A percentile compares a stretch with the other conserved stretches of the same genome.
Evolutionary conservation across 2,113 vertebrate species (phyloP).

Genomic region (Gorsachius goisagi): DNA sequence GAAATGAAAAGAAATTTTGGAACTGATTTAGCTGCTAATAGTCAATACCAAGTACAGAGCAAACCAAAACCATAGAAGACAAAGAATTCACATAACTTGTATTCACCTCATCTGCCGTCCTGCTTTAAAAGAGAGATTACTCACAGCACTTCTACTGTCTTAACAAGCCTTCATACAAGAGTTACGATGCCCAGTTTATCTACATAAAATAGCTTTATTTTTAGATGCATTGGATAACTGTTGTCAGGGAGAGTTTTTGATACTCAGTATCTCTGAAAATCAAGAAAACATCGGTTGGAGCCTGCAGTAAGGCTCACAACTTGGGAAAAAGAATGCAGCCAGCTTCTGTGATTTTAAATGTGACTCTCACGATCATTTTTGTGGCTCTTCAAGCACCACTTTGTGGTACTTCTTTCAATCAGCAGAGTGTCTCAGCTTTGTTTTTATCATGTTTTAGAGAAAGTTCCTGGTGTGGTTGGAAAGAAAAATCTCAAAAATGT

Average conservation of each 20-base stretch:
- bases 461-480: neutral
- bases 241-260: neutral
- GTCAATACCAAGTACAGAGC: neutral
- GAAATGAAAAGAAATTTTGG: neutral
- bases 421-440: neutral
- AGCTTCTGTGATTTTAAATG: neutral
- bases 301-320: neutral
- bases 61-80: neutral
- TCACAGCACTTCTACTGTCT: neutral
- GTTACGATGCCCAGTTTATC: neutral
- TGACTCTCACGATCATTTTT: neutral
- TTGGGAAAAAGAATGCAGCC: neutral
- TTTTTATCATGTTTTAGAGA: neutral
- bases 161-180: neutral
- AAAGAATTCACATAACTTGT: neutral
- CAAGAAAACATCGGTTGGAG: neutral
- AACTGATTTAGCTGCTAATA: neutral
- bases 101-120: neutral
- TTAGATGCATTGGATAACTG: neutral
- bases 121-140: neutral
- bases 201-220: neutral
- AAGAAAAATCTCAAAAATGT: conserved; percentile 56
- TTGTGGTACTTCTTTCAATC: neutral
- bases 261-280: neutral
- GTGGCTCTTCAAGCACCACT: neutral